Percentiles rank a stretch among this genome's conserved stretches.
Evolutionary conservation across 2,797 vertebrate genomes (phyloP).

Genomic region (Jordanella pulchra): DNA sequence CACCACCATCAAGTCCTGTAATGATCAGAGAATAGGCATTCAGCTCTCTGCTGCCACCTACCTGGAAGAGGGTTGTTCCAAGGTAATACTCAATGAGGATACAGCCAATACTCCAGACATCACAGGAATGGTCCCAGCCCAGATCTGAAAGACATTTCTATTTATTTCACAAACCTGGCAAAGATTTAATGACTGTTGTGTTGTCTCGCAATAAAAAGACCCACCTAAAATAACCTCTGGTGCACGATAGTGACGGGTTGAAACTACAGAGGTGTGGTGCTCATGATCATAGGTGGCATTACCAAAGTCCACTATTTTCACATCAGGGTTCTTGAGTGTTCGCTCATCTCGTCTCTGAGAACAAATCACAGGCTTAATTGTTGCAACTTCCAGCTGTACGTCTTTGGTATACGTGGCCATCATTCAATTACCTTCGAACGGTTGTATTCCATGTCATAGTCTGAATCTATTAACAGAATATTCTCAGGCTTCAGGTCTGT

Average conservation of each 20-base stretch:
- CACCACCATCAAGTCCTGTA: background rate
- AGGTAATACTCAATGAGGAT: conserved; percentile 91
- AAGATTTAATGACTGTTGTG: accelerated
- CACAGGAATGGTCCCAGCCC: conserved; percentile 89
- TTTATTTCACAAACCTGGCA: background rate
- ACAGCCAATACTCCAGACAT: conserved; percentile 90
- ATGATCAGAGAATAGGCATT: background rate
- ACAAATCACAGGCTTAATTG: background rate
- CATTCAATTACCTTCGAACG: conserved; percentile 81
- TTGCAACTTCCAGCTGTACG: background rate
- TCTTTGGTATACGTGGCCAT: background rate
- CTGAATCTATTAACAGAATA: conserved; percentile 94
- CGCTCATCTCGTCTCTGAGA: conserved; percentile 90
- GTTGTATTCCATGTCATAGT: conserved; percentile 91
- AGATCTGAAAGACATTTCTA: conserved; percentile 75
- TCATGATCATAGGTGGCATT: conserved; percentile 97
- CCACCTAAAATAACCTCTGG: conserved; percentile 97
- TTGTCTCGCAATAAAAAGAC: conserved; percentile 30
- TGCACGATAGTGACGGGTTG: conserved; percentile 96
- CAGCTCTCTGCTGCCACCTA: conserved; percentile 47
- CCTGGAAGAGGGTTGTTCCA: conserved; percentile 90
- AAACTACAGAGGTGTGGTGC: conserved; percentile 95
- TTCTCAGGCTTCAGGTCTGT: conserved; percentile 99
- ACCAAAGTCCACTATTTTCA: conserved; percentile 96
- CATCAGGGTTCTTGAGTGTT: conserved; percentile 89